These are phyloP conservation scores for Neotoxoptera formosana DNA, from an alignment of 1,140 invertebrate genomes.

Conservation along the genomic window DNA sequence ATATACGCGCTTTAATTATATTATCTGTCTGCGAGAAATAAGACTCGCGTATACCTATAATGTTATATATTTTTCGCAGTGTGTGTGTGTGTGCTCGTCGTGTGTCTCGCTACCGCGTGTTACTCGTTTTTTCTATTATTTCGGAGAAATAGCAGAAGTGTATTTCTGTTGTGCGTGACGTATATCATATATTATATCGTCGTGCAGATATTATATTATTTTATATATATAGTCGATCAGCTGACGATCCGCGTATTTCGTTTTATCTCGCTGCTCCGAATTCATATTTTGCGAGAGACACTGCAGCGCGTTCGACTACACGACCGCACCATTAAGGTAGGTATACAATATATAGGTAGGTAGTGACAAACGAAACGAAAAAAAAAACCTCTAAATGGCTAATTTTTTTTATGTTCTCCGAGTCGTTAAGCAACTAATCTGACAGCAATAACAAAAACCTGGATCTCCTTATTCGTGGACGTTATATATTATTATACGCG, in stretches of 20 bases:
- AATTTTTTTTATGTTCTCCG: conserved; percentile 51
- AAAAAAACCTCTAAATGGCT: conserved; percentile 34
- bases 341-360: no score
- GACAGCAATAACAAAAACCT: conserved; percentile 51
- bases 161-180: conserved; percentile 21
- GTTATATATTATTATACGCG: no score
- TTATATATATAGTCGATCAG: not conserved
- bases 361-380: not conserved
- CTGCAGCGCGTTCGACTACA: not conserved
- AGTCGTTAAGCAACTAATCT: conserved; percentile 54
- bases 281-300: conserved; percentile 32
- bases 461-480: conserved; percentile 56
- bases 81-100: no score
- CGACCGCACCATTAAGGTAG: conserved; percentile 23
- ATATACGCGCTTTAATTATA: not conserved
- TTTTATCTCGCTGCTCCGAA: conserved; percentile 9
- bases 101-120: no score
- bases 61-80: not conserved
- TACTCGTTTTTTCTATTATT: conserved; percentile 2
- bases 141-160: not conserved
- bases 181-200: not conserved
- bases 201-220: no score
- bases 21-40: not conserved
- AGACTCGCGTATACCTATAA: not conserved
- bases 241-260: not conserved